A percentile compares a stretch with the other conserved stretches of the same genome.
phyloP scores from a whole-genome alignment of 2,113 vertebrate species.

The Taxidea taxus region DNA sequence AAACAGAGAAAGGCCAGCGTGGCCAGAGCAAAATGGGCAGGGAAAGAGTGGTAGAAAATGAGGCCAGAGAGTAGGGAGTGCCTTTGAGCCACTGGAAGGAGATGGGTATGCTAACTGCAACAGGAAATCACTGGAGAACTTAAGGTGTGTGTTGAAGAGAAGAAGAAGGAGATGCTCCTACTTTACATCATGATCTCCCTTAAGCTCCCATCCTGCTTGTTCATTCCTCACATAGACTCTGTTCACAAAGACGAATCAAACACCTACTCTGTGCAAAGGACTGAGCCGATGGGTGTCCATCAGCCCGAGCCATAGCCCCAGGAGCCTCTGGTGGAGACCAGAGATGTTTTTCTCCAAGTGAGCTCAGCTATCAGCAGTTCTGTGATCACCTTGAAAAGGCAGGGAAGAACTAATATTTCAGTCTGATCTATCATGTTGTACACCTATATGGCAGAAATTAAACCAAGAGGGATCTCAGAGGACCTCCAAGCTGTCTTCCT shows the following conservation, averaged over 20 bases:
- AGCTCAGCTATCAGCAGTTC: not conserved
- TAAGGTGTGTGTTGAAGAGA: not conserved
- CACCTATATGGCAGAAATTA: constrained; percentile 37
- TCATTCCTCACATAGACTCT: not conserved
- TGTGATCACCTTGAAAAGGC: constrained; percentile 52
- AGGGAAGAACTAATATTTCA: constrained; percentile 54
- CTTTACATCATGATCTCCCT: not conserved
- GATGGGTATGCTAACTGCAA: not conserved
- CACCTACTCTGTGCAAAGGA: not conserved
- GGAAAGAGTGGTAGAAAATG: not conserved
- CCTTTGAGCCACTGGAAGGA: not conserved
- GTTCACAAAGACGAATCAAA: not conserved
- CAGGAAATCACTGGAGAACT: not conserved
- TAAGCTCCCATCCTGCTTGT: not conserved
- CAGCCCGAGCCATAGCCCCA: not conserved
- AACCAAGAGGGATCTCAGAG: constrained; percentile 34
- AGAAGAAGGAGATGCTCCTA: not conserved
- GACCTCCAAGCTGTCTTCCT: not conserved
- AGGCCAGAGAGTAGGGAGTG: not conserved
- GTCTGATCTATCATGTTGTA: constrained; percentile 30
- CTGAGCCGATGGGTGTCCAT: not conserved
- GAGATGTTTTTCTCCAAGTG: not conserved
- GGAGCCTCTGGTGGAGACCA: not conserved
- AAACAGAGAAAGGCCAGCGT: not conserved
- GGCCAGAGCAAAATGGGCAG: not conserved